phyloP scores from a whole-genome alignment of 2,888 invertebrate genomes.

The Meliscaeva auricollis region DNA sequence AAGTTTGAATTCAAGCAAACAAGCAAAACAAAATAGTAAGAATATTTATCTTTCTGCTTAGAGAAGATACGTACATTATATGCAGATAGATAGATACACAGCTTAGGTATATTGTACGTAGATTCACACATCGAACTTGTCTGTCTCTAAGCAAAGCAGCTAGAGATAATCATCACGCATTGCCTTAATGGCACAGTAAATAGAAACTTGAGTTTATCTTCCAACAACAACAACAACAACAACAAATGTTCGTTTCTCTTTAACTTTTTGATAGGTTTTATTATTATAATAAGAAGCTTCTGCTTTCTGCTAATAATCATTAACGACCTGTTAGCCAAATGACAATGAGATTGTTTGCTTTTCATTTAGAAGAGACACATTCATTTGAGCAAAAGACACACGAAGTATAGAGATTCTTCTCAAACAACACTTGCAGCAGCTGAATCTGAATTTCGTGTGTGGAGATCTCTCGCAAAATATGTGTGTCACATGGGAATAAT shows the following conservation, averaged over 20 bases:
- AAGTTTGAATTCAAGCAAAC: background rate
- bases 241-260: slow-evolving; percentile 4
- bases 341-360: slow-evolving; percentile 63
- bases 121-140: slow-evolving; percentile 21
- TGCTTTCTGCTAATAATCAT: slow-evolving; percentile 53
- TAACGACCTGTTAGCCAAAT: slow-evolving; percentile 59
- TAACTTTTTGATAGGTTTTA: too few relatives aligned
- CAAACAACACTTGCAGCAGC: too few relatives aligned
- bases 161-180: slow-evolving; percentile 58
- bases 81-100: background rate
- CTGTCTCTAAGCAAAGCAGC: background rate
- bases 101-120: slow-evolving; percentile 5
- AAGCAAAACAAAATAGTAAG: background rate
- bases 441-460: background rate
- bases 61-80: background rate
- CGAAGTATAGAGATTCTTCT: slow-evolving; percentile 8
- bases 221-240: too few relatives aligned
- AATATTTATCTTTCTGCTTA: slow-evolving; percentile 21
- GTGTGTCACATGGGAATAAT: slow-evolving; percentile 51
- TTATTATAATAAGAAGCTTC: slow-evolving; percentile 26
- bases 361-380: slow-evolving; percentile 53
- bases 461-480: slow-evolving; percentile 14
- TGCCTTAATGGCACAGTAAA: slow-evolving; percentile 56
- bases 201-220: slow-evolving; percentile 37
- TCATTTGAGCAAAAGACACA: background rate